phyloP scores from a whole-genome alignment of 2,113 vertebrate species.

The Salvator merianae region DNA sequence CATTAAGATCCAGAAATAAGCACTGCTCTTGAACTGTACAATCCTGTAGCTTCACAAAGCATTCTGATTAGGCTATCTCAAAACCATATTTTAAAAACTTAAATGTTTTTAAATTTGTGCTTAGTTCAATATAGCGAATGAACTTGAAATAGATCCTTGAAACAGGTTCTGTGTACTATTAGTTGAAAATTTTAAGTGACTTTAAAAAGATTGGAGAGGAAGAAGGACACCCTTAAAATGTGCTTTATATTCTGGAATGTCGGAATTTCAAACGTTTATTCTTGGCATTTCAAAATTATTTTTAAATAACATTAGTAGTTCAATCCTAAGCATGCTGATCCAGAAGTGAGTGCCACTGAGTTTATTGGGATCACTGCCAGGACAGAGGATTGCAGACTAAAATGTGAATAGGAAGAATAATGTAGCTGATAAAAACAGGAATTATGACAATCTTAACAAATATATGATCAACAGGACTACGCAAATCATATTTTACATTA shows the following conservation, averaged over 20 bases:
- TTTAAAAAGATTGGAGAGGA: background rate
- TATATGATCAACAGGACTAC: background rate
- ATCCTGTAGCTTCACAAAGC: background rate
- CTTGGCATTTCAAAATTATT: accelerated
- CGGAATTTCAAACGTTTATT: background rate
- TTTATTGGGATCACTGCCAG: background rate
- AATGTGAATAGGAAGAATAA: constrained; percentile 3
- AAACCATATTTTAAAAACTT: background rate
- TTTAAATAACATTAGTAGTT: background rate
- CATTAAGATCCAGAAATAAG: background rate
- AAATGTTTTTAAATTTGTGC: background rate
- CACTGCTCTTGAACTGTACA: background rate
- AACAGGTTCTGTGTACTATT: background rate
- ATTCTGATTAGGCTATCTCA: background rate
- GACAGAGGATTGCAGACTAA: background rate
- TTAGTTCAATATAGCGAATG: constrained; percentile 33
- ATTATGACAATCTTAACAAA: background rate
- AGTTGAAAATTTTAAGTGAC: background rate
- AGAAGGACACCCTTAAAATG: constrained; percentile 27
- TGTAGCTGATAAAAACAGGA: background rate
- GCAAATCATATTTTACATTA: constrained; percentile 9
- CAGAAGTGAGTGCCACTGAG: background rate
- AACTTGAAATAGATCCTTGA: constrained; percentile 4
- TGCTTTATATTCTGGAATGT: constrained; percentile 21
- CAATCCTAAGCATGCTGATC: background rate